Conservation (phyloP, 1,140 invertebrate genomes). For the Brachionus manjavacas region DNA sequence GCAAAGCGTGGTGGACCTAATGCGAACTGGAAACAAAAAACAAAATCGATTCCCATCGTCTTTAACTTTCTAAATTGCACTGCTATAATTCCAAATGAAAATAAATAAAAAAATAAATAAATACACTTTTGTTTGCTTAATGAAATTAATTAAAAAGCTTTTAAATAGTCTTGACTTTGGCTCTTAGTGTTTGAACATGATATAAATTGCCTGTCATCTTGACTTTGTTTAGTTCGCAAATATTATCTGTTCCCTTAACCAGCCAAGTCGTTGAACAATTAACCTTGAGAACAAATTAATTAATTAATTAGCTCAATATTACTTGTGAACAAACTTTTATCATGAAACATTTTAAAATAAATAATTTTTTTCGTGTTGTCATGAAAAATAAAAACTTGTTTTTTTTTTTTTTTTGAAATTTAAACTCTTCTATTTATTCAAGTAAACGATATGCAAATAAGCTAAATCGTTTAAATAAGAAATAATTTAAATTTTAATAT, state of each 20-base stretch:
- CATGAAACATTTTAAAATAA: not conserved
- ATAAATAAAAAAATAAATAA: conserved; percentile 6
- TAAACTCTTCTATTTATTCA: too few relatives aligned
- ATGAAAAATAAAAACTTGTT: too few relatives aligned
- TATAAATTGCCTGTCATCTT: conserved; percentile 13
- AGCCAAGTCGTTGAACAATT: not conserved
- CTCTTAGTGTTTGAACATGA: not conserved
- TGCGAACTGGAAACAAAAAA: not conserved
- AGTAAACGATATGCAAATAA: too few relatives aligned
- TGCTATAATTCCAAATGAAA: conserved; percentile 20
- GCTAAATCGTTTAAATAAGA: too few relatives aligned
- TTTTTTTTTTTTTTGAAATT: too few relatives aligned
- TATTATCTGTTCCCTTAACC: conserved; percentile 25
- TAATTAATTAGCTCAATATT: not conserved
- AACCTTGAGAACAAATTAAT: not conserved
- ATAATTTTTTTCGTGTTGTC: not conserved
- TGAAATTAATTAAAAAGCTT: conserved; percentile 1
- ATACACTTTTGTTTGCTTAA: not conserved
- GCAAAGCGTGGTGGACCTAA: not conserved
- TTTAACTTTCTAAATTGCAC: not conserved
- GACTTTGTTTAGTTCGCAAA: conserved; percentile 5
- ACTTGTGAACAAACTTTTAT: not conserved
- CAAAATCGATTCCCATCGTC: conserved; percentile 24
- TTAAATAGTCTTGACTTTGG: not conserved
- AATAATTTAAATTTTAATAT: too few relatives aligned